phyloP scores from a whole-genome alignment of 2,797 vertebrate genomes.

The Gallinago stenura region DNA sequence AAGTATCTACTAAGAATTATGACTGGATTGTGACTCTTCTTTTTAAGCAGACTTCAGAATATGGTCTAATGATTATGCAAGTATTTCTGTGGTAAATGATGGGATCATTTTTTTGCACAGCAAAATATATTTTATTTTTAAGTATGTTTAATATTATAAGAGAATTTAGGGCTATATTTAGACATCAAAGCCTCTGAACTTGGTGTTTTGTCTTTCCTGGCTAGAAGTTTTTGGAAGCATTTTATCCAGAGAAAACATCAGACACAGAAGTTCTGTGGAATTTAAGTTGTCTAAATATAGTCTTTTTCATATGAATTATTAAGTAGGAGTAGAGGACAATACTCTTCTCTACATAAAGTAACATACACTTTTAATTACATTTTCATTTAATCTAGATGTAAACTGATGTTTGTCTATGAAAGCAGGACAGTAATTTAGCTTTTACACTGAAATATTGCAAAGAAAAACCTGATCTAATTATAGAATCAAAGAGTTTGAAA shows the following conservation, averaged over 20 bases:
- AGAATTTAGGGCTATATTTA: constrained; percentile 11
- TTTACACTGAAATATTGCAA: background rate
- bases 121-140: constrained; percentile 12
- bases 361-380: background rate
- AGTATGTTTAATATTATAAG: background rate
- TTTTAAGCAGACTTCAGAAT: background rate
- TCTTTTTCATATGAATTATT: constrained; percentile 14
- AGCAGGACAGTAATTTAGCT: background rate
- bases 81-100: background rate
- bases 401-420: background rate
- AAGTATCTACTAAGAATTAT: background rate
- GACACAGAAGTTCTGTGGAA: constrained; percentile 23
- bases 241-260: constrained; percentile 54
- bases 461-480: background rate
- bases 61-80: background rate
- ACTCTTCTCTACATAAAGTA: background rate
- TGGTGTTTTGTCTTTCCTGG: background rate
- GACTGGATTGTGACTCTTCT: background rate
- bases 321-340: background rate
- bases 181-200: constrained; percentile 26
- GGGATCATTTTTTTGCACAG: background rate
- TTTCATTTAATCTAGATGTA: background rate
- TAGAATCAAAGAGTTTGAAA: background rate
- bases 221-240: background rate
- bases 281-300: constrained; percentile 41